phyloP scores from a whole-genome alignment of 1,140 invertebrate genomes.

The Globodera rostochiensis region DNA sequence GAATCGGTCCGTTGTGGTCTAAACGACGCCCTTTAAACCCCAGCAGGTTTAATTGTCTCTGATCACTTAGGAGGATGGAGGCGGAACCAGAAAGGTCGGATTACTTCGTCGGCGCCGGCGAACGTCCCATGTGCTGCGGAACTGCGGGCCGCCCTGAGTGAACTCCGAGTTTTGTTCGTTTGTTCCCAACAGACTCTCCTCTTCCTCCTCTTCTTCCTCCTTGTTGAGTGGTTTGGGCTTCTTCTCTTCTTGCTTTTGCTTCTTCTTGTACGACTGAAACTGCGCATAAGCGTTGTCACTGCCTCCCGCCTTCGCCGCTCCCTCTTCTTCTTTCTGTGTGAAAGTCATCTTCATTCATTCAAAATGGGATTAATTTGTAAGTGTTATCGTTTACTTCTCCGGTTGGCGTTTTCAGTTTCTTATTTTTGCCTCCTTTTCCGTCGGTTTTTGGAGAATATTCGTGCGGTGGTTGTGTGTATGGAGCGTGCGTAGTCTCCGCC shows the following conservation, averaged over 20 bases:
- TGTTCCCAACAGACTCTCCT: not conserved
- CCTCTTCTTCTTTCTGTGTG: not conserved
- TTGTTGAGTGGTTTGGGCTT: not conserved
- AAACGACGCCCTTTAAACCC: too few species aligned
- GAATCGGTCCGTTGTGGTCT: too few species aligned
- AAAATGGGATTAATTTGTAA: not conserved
- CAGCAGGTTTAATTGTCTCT: too few species aligned
- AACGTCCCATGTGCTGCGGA: constrained; percentile 4
- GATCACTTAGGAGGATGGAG: not conserved
- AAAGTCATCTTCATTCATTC: too few species aligned
- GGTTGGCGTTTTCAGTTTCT: not conserved
- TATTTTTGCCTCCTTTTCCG: not conserved
- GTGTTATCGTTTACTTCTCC: not conserved
- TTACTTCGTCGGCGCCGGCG: not conserved
- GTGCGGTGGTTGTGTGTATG: not conserved
- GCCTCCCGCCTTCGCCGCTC: not conserved
- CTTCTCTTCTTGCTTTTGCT: not conserved
- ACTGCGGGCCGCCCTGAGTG: constrained; percentile 9
- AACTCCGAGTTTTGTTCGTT: not conserved
- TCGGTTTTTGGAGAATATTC: not conserved
- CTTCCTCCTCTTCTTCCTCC: not conserved
- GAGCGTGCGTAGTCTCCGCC: not conserved
- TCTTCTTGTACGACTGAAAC: not conserved
- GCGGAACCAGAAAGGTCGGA: not conserved
- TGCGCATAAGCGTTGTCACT: not conserved